These are phyloP conservation scores for Poeciliopsis prolifica DNA, from an alignment of 2,113 vertebrate genomes.

Conservation along the genomic window DNA sequence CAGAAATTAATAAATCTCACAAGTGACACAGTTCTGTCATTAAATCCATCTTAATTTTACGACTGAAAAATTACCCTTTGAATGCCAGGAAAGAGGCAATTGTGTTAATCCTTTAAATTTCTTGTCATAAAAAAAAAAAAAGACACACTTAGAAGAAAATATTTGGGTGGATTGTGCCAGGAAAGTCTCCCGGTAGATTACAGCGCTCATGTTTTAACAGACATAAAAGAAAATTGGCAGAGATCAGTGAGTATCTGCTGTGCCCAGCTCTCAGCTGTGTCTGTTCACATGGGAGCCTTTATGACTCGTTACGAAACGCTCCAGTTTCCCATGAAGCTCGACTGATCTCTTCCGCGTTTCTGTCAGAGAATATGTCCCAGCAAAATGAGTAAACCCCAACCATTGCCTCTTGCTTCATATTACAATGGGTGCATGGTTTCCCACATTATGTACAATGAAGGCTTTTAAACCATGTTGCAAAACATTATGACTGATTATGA, in stretches of 20 bases:
- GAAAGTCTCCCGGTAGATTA: neutral
- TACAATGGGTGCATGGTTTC: neutral
- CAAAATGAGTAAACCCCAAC: slow-evolving; percentile 17
- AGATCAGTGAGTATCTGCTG: neutral
- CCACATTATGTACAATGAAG: neutral
- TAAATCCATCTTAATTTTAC: neutral
- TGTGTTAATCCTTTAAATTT: neutral
- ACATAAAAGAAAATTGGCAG: neutral
- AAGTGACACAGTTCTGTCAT: neutral
- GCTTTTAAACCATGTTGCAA: neutral
- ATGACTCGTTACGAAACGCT: slow-evolving; percentile 43
- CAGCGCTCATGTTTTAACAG: neutral
- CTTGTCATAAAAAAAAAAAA: slow-evolving; percentile 17
- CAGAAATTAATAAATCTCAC: slow-evolving; percentile 34
- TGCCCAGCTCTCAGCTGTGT: neutral
- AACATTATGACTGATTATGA: neutral
- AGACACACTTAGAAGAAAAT: neutral
- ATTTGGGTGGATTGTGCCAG: neutral
- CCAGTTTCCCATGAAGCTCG: slow-evolving; percentile 11
- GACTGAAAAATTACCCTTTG: slow-evolving; percentile 1
- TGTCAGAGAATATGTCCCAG: slow-evolving; percentile 17
- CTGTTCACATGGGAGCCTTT: neutral
- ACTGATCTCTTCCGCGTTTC: slow-evolving; percentile 35
- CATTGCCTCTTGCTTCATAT: slow-evolving; percentile 1
- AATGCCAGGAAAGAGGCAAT: neutral